These are phyloP conservation scores for Heteromurus nitidus DNA, from an alignment of 2,888 invertebrate species.

Conservation along the genomic window DNA sequence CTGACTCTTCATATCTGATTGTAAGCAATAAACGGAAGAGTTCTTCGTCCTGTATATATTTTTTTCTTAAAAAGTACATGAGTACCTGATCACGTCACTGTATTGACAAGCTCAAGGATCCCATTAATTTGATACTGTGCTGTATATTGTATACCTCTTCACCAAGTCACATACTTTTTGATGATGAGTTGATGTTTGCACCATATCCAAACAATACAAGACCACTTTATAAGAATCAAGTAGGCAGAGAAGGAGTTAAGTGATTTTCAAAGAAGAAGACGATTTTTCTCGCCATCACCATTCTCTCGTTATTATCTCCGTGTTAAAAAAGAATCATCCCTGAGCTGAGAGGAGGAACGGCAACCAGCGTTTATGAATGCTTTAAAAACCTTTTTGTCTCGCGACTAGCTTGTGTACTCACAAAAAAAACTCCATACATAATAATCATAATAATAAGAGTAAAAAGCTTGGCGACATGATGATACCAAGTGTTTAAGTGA, in stretches of 20 bases:
- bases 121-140: constrained; percentile 68
- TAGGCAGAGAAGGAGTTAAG: constrained; percentile 59
- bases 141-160: constrained; percentile 61
- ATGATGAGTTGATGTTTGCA: constrained; percentile 26
- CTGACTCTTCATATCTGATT: neutral
- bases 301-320: neutral
- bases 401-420: constrained; percentile 53
- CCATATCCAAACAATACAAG: constrained; percentile 49
- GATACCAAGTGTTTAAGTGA: constrained; percentile 73
- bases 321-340: neutral
- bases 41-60: constrained; percentile 4
- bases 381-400: constrained; percentile 58
- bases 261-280: constrained; percentile 41
- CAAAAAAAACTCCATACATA: constrained; percentile 31
- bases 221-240: constrained; percentile 59
- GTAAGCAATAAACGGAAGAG: constrained; percentile 4
- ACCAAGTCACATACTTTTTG: constrained; percentile 33
- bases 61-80: constrained; percentile 33
- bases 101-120: constrained; percentile 60
- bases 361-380: constrained; percentile 43
- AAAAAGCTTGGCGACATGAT: constrained; percentile 72
- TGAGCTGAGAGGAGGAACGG: constrained; percentile 1
- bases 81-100: constrained; percentile 56
- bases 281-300: constrained; percentile 36
- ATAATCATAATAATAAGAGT: constrained; percentile 53